A percentile compares a stretch with the other conserved stretches of the same genome.
Evolutionary conservation across 1,140 invertebrate genomes (phyloP).

Genomic region (Eriocheir sinensis): DNA sequence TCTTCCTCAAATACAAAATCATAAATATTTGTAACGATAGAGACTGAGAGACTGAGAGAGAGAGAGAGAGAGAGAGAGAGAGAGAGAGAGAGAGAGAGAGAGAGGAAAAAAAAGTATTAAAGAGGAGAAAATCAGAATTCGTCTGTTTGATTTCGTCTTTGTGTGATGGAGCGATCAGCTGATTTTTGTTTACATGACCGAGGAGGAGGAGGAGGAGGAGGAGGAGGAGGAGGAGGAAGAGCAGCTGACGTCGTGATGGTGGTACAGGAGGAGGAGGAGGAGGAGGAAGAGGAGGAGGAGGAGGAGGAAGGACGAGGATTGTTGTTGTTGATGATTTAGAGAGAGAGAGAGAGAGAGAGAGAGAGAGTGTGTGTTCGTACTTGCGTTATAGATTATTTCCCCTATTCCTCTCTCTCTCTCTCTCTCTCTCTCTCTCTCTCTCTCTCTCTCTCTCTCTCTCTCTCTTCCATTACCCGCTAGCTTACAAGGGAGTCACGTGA

Average conservation of each 20-base stretch:
- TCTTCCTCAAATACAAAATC: too few relatives aligned
- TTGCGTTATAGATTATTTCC: neutral
- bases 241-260: neutral
- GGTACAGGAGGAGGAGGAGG: neutral
- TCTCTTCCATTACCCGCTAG: neutral
- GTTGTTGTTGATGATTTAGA: neutral
- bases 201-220: neutral
- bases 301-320: neutral
- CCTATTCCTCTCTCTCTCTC: neutral
- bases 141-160: too few relatives aligned
- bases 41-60: too few relatives aligned
- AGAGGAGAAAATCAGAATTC: too few relatives aligned
- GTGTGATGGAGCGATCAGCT: too few relatives aligned
- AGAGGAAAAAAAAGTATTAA: too few relatives aligned
- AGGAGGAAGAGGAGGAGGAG: neutral
- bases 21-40: too few relatives aligned
- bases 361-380: neutral
- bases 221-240: neutral
- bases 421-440: neutral
- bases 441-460: slow-evolving; percentile 15
- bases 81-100: too few relatives aligned
- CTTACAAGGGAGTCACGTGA: neutral
- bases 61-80: too few relatives aligned
- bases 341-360: slow-evolving; percentile 32
- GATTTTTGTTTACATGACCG: neutral